phyloP scores from a whole-genome alignment of 2,888 invertebrate species.

The Nemoura dubitans region DNA sequence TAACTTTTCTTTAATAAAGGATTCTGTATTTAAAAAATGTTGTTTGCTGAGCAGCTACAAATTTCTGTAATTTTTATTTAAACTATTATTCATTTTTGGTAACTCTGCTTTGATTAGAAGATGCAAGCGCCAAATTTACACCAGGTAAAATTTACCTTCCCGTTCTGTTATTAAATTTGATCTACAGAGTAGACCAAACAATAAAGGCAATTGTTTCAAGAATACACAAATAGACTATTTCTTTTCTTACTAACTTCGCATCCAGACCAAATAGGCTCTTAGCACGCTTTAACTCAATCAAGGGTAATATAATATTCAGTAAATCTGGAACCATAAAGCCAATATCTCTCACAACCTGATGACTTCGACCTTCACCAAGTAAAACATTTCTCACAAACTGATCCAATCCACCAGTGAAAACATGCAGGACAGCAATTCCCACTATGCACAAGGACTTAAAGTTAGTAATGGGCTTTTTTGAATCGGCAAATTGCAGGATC shows the following conservation, averaged over 20 bases:
- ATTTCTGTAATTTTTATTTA: too few species aligned
- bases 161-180: background rate
- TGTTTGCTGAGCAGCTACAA: too few species aligned
- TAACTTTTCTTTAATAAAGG: too few species aligned
- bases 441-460: conserved; percentile 67
- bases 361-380: conserved; percentile 70
- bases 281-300: conserved; percentile 16
- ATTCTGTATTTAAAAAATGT: too few species aligned
- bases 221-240: background rate
- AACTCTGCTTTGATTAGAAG: too few species aligned
- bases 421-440: conserved; percentile 69
- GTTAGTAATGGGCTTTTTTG: conserved; percentile 63
- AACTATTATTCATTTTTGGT: too few species aligned
- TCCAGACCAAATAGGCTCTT: background rate
- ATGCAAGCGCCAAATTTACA: too few species aligned
- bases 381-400: conserved; percentile 73
- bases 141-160: too few species aligned
- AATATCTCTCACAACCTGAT: conserved; percentile 64
- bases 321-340: conserved; percentile 43
- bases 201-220: conserved; percentile 7
- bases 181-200: conserved; percentile 20
- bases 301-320: conserved; percentile 17
- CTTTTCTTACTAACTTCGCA: background rate
- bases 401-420: conserved; percentile 70
- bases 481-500: conserved; percentile 67